These are phyloP conservation scores for Pseudorhiza aurosa DNA, from an alignment of 30 jellyfish, hydroid and myxozoan genomes.

Conservation along the genomic window DNA sequence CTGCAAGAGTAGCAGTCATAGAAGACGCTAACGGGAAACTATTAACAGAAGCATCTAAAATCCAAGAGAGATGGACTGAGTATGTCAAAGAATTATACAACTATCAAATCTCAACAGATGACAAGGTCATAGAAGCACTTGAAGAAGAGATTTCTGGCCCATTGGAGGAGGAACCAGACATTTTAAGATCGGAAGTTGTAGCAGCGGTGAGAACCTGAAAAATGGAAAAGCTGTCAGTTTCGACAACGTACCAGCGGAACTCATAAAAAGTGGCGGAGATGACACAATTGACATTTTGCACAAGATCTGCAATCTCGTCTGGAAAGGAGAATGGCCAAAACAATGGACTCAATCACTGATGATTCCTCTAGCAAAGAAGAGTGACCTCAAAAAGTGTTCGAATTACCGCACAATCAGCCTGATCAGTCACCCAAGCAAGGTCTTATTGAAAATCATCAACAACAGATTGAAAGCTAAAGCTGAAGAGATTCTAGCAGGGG, in stretches of 20 bases:
- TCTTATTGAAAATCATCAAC: slow-evolving; percentile 33
- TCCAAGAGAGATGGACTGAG: slow-evolving; percentile 42
- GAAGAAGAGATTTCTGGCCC: slow-evolving; percentile 5
- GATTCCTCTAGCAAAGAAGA: no score
- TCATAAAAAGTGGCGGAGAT: slow-evolving; percentile 34
- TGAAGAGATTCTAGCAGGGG: no score
- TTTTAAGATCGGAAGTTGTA: slow-evolving; percentile 22
- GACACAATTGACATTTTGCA: slow-evolving; percentile 22
- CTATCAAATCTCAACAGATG: slow-evolving; percentile 33
- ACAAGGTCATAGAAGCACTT: no score
- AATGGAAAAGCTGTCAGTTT: slow-evolving; percentile 66
- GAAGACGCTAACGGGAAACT: slow-evolving; percentile 38
- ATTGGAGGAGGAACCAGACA: slow-evolving; percentile 19
- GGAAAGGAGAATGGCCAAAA: no score
- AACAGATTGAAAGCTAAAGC: slow-evolving; percentile 55
- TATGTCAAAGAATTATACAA: slow-evolving; percentile 41
- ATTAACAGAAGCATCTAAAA: slow-evolving; percentile 22
- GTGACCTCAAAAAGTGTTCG: no score
- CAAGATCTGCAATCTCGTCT: no score
- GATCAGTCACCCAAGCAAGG: no score
- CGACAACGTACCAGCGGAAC: slow-evolving; percentile 56
- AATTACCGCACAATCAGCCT: no score
- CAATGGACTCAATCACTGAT: no score
- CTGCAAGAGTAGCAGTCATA: slow-evolving; percentile 37
- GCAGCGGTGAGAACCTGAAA: slow-evolving; percentile 54